phyloP scores from a whole-genome alignment of 2,888 invertebrate species.

The Podabrus alpinus region DNA sequence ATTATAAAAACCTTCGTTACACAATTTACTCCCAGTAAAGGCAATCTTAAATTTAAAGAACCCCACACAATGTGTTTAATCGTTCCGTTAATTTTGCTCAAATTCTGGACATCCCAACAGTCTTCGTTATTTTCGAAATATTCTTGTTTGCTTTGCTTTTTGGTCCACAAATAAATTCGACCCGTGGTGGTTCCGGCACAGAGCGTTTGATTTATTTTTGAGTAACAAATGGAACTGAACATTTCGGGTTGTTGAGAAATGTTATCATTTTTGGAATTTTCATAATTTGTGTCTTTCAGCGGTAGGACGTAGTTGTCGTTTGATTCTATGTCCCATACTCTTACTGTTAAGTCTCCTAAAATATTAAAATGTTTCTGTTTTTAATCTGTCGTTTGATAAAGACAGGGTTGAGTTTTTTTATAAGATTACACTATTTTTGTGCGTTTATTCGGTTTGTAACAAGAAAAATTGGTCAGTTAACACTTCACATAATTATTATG shows the following conservation, averaged over 20 bases:
- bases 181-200: constrained; percentile 92
- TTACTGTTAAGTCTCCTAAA: constrained; percentile 74
- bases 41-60: constrained; percentile 70
- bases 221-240: constrained; percentile 74
- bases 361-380: background rate
- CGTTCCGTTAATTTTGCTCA: constrained; percentile 74
- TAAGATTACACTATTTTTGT: no score
- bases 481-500: no score
- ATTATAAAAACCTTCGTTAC: constrained; percentile 85
- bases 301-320: constrained; percentile 90
- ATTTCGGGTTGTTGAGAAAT: constrained; percentile 57
- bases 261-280: constrained; percentile 34
- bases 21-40: constrained; percentile 79
- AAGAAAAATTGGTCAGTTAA: no score
- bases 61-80: constrained; percentile 83
- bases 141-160: constrained; percentile 47
- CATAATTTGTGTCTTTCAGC: constrained; percentile 56
- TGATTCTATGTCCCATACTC: constrained; percentile 93
- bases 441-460: no score
- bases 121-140: constrained; percentile 68
- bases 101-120: constrained; percentile 78
- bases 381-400: no score
- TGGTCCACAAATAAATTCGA: constrained; percentile 83
- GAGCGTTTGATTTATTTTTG: constrained; percentile 73
- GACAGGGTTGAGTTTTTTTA: no score